These are phyloP conservation scores for Sphaerophoria taeniata DNA, from an alignment of 2,888 invertebrate species.

Conservation along the genomic window DNA sequence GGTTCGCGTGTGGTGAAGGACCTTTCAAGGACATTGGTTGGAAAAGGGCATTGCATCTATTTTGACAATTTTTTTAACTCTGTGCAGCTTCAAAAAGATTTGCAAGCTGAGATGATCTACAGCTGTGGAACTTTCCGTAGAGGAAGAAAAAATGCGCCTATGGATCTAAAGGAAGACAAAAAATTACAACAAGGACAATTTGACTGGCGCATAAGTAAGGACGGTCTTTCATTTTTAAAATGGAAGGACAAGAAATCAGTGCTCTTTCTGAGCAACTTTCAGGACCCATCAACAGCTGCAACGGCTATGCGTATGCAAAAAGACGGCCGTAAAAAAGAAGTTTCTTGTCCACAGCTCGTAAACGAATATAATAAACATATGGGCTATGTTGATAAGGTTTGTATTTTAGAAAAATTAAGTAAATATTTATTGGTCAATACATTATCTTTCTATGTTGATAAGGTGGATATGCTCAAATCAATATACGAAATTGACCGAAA, in stretches of 20 bases:
- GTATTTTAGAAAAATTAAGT: too few species aligned
- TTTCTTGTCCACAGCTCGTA: slow-evolving; percentile 25
- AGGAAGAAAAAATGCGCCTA: slow-evolving; percentile 40
- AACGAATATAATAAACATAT: slow-evolving; percentile 37
- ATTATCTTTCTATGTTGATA: too few species aligned
- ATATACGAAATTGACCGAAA: slow-evolving; percentile 38
- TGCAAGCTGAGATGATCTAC: slow-evolving; percentile 36
- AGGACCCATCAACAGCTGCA: slow-evolving; percentile 2
- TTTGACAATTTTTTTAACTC: slow-evolving; percentile 51
- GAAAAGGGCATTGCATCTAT: slow-evolving; percentile 20
- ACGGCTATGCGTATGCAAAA: slow-evolving; percentile 20
- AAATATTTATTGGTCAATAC: too few species aligned
- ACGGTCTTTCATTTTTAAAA: slow-evolving; percentile 46
- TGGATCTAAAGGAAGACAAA: slow-evolving; percentile 20
- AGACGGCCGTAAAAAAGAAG: slow-evolving; percentile 10
- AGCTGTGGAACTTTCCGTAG: slow-evolving; percentile 34
- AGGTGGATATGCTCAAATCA: slow-evolving; percentile 39
- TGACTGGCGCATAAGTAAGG: slow-evolving; percentile 29
- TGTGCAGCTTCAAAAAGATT: slow-evolving; percentile 22
- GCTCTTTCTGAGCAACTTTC: slow-evolving; percentile 8
- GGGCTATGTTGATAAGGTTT: slow-evolving; percentile 48
- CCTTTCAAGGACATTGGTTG: slow-evolving; percentile 24
- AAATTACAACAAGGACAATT: slow-evolving; percentile 16
- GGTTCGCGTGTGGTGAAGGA: slow-evolving; percentile 35
- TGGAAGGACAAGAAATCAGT: slow-evolving; percentile 40